A percentile compares a stretch with the other conserved stretches of the same genome.
Conservation (phyloP, 2,797 vertebrate genomes). For the Rhinella marina region DNA sequence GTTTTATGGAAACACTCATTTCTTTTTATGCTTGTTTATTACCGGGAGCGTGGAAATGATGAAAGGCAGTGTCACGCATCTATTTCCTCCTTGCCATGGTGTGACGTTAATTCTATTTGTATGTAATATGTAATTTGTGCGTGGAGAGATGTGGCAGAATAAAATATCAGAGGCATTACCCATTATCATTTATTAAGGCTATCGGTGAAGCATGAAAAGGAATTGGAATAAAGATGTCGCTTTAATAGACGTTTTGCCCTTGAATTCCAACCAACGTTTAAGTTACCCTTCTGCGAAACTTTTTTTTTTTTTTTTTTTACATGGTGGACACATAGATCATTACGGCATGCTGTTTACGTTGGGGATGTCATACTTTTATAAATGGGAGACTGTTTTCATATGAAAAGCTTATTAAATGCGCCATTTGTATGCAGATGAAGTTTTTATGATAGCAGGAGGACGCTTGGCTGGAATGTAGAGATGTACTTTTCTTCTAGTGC, state of each 20-base stretch:
- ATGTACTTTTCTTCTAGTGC: background rate
- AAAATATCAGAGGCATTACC: constrained; percentile 43
- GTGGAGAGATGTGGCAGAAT: constrained; percentile 13
- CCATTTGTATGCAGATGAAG: background rate
- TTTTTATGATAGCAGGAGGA: constrained; percentile 1
- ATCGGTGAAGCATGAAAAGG: constrained; percentile 28
- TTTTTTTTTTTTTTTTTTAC: background rate
- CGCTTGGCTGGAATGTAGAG: background rate
- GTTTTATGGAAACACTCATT: constrained; percentile 55
- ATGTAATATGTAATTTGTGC: constrained; percentile 54
- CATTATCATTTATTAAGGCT: constrained; percentile 48
- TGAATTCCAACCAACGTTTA: constrained; percentile 20
- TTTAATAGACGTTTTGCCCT: constrained; percentile 49
- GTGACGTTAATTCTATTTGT: constrained; percentile 51
- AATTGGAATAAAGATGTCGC: constrained; percentile 41
- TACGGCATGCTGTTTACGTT: background rate
- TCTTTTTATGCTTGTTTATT: constrained; percentile 48
- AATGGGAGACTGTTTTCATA: background rate
- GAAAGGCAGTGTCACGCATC: constrained; percentile 19
- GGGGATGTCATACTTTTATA: background rate
- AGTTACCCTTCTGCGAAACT: constrained; percentile 14
- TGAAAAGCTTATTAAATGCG: background rate
- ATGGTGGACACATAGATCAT: background rate
- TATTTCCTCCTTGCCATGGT: constrained; percentile 32
- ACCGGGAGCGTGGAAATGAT: constrained; percentile 19